phyloP scores from a whole-genome alignment of 2,113 vertebrate species.

The Melanerpes aurifrons region DNA sequence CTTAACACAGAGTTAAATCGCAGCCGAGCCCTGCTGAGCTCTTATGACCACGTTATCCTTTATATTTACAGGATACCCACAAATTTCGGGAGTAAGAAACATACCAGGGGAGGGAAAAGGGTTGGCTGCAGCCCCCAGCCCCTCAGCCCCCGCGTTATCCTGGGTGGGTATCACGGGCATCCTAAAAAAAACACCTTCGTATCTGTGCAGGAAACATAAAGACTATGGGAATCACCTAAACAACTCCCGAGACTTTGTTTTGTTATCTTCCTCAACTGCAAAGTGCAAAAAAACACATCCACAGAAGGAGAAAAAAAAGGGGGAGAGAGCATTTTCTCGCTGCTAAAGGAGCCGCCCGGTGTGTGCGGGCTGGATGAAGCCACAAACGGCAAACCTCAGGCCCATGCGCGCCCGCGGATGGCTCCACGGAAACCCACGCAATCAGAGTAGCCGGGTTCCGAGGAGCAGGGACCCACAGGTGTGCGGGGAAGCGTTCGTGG shows the following conservation, averaged over 20 bases:
- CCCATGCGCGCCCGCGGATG: too few species aligned
- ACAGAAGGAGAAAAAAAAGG: accelerated
- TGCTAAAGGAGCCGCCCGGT: background rate
- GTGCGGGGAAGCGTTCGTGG: background rate
- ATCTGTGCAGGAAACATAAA: too few species aligned
- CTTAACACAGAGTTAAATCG: accelerated
- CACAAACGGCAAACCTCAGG: too few species aligned
- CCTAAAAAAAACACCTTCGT: background rate
- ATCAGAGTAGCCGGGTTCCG: background rate
- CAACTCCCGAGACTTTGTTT: too few species aligned
- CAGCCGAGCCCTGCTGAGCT: background rate
- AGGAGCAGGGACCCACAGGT: background rate
- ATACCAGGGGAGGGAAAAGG: background rate
- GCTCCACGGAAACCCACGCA: background rate
- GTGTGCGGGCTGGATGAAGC: background rate
- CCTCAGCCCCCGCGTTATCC: accelerated
- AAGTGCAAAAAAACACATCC: background rate
- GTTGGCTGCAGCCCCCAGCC: too few species aligned
- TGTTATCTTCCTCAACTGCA: background rate
- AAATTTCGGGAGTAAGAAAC: background rate
- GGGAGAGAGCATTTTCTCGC: accelerated
- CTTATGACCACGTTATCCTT: accelerated
- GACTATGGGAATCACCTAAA: background rate
- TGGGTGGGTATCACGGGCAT: accelerated
- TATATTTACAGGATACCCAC: background rate